A percentile compares a stretch with the other conserved stretches of the same genome.
Conservation (phyloP, 1,140 invertebrate species). For the Harpegnathos saltator region DNA sequence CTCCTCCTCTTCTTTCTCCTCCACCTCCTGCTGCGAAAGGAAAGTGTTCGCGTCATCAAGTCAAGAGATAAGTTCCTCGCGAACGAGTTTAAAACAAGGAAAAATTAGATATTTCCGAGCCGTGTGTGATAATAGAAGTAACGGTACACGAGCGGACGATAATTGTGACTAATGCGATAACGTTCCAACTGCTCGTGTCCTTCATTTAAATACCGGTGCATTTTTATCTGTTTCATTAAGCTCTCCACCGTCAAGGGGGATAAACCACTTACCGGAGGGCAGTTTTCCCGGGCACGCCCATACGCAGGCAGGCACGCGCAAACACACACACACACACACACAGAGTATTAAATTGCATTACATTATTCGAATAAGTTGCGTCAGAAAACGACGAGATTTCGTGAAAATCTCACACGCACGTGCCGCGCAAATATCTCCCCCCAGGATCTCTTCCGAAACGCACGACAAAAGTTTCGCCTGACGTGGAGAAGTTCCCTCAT, state of each 20-base stretch:
- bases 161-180: background rate
- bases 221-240: background rate
- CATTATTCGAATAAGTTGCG: background rate
- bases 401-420: background rate
- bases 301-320: too few species aligned
- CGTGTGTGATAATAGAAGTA: background rate
- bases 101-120: background rate
- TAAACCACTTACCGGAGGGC: background rate
- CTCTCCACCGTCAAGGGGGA: background rate
- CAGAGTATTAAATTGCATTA: background rate
- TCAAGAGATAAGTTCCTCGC: too few species aligned
- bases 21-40: background rate
- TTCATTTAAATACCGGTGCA: slow-evolving; percentile 11
- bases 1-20: too few species aligned
- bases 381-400: background rate
- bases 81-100: background rate
- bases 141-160: background rate
- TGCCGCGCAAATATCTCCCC: too few species aligned
- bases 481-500: slow-evolving; percentile 41
- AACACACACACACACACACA: too few species aligned
- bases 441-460: background rate
- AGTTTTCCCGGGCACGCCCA: background rate
- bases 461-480: slow-evolving; percentile 6
- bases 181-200: background rate
- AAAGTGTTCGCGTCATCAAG: background rate